Evolutionary conservation across 2,113 vertebrate genomes (phyloP).

Genomic region (Psittacus erithacus): DNA sequence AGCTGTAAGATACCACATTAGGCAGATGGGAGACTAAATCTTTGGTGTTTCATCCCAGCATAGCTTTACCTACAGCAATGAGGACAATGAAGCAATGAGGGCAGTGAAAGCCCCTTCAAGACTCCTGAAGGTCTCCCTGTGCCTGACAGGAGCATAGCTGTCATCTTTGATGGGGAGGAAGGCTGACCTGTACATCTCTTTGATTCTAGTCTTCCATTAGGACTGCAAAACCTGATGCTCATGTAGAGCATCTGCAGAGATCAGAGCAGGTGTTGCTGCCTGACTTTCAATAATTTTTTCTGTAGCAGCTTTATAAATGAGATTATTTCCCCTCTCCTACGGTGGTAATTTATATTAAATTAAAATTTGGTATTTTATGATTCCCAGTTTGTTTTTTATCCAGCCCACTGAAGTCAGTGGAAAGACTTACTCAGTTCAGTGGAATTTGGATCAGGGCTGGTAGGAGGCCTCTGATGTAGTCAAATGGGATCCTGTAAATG

Average conservation of each 20-base stretch:
- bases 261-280: not conserved
- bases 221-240: not conserved
- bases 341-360: not conserved
- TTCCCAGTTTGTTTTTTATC: not conserved
- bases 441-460: not conserved
- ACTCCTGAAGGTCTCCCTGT: not conserved
- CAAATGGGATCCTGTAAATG: not conserved
- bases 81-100: not conserved
- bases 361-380: not conserved
- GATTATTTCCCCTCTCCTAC: not conserved
- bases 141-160: not conserved
- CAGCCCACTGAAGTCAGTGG: not conserved
- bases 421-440: not conserved
- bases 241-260: not conserved
- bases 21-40: not conserved
- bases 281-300: not conserved
- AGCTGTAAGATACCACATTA: not conserved
- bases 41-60: not conserved
- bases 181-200: not conserved
- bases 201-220: not conserved
- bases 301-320: not conserved
- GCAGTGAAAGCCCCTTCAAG: not conserved
- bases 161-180: not conserved
- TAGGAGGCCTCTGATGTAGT: not conserved
- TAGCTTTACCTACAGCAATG: not conserved